phyloP scores from a whole-genome alignment of 2,888 invertebrate species.

The Spicauda simplicius region DNA sequence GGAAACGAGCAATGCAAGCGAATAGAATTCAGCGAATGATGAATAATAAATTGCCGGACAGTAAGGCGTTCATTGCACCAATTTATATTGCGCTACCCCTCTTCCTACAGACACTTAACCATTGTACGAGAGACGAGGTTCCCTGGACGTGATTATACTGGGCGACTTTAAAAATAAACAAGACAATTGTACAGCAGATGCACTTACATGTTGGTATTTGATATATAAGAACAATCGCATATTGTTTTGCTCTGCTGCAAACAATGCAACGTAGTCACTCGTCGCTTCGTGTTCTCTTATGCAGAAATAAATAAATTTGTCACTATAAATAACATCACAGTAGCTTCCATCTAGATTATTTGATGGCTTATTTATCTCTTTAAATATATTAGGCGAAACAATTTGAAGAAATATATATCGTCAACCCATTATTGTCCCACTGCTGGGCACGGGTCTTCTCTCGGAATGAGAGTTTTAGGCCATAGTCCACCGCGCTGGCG shows the following conservation, averaged over 20 bases:
- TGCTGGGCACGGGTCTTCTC: too few species aligned
- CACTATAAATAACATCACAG: neutral
- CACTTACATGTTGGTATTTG: slow-evolving; percentile 50
- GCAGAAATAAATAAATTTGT: neutral
- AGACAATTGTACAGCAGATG: slow-evolving; percentile 69
- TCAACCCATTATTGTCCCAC: too few species aligned
- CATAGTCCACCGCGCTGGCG: too few species aligned
- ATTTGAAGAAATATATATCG: too few species aligned
- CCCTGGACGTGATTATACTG: slow-evolving; percentile 46
- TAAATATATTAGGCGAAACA: too few species aligned
- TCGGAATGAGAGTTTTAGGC: too few species aligned
- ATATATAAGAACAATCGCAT: slow-evolving; percentile 53
- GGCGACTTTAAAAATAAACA: slow-evolving; percentile 73
- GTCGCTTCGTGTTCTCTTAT: neutral
- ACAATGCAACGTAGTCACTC: slow-evolving; percentile 38
- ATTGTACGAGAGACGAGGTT: slow-evolving; percentile 39
- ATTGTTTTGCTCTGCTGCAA: slow-evolving; percentile 51
- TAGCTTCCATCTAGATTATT: neutral
- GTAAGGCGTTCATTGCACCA: slow-evolving; percentile 57
- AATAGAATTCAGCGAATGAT: slow-evolving; percentile 58
- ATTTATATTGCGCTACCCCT: slow-evolving; percentile 64
- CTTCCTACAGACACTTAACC: slow-evolving; percentile 45
- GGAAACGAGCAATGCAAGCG: slow-evolving; percentile 58
- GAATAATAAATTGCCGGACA: slow-evolving; percentile 67
- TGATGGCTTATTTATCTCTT: too few species aligned